Conservation (phyloP, 1,140 invertebrate genomes). For the Drosophila athabasca region DNA sequence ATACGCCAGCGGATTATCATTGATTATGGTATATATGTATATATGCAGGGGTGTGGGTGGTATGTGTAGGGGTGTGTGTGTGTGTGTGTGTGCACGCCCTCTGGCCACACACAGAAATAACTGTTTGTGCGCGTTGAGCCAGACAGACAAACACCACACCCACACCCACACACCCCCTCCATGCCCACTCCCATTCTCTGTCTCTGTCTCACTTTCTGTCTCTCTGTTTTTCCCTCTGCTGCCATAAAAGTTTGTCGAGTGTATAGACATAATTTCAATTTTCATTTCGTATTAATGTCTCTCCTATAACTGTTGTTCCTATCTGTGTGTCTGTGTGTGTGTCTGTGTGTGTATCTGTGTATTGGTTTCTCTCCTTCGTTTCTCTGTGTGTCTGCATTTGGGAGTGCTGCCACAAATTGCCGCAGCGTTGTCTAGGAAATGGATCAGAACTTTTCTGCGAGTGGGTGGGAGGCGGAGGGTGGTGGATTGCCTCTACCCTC, state of each 20-base stretch:
- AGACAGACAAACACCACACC: conserved; percentile 34
- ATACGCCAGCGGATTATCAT: conserved; percentile 81
- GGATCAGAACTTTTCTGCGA: conserved; percentile 11
- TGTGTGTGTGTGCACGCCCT: conserved; percentile 47
- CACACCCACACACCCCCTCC: conserved; percentile 7
- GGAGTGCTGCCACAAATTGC: conserved; percentile 54
- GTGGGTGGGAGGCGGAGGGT: conserved; percentile 6
- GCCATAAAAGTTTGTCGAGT: conserved; percentile 64
- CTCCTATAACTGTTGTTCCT: conserved; percentile 21
- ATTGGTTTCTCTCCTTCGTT: conserved; percentile 23
- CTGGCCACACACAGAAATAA: conserved; percentile 45
- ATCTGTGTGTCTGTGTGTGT: conserved; percentile 32
- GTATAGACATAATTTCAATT: conserved; percentile 81
- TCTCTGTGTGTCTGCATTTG: conserved; percentile 1
- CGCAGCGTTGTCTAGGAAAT: conserved; percentile 60
- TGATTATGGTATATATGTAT: conserved; percentile 67
- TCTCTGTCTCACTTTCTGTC: conserved; percentile 13
- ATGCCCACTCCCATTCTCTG: background rate
- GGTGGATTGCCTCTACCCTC: background rate
- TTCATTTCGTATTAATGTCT: conserved; percentile 77
- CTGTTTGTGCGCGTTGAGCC: conserved; percentile 63
- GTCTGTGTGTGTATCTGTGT: conserved; percentile 22
- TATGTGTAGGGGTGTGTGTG: conserved; percentile 10
- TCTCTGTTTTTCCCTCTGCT: background rate
- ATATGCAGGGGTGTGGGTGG: conserved; percentile 5